A percentile compares a stretch with the other conserved stretches of the same genome.
phyloP scores from a whole-genome alignment of 2,113 vertebrate species.

The Haemorhous mexicanus region DNA sequence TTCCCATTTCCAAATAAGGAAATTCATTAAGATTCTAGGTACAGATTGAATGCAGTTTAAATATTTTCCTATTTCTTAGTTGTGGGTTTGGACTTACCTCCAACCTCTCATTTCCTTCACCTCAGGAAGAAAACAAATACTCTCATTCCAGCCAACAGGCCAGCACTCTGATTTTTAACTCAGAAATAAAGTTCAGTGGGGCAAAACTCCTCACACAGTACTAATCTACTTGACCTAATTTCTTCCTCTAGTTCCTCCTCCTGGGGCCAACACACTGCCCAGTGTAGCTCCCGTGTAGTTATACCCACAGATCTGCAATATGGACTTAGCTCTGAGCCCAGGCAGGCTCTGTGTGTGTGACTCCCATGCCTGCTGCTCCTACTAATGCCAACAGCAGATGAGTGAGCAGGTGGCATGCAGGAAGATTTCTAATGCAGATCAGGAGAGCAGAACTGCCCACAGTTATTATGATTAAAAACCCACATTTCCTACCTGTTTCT shows the following conservation, averaged over 20 bases:
- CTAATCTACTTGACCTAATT: not conserved
- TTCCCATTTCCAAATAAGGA: not conserved
- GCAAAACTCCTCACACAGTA: not conserved
- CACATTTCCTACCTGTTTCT: not conserved
- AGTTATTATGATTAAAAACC: not conserved
- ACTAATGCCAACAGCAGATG: slow-evolving; percentile 15
- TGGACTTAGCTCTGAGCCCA: not conserved
- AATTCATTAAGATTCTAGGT: not conserved
- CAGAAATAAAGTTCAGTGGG: slow-evolving; percentile 17
- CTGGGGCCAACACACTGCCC: not conserved
- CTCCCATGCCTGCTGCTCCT: not conserved
- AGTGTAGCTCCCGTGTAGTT: not conserved
- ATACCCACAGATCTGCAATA: not conserved
- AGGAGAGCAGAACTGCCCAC: not conserved
- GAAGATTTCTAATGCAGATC: not conserved
- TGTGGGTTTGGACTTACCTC: not conserved
- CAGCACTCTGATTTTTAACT: not conserved
- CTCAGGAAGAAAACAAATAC: not conserved
- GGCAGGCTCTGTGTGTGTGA: not conserved
- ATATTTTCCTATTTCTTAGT: not conserved
- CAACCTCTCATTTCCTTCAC: not conserved
- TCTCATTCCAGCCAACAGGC: not conserved
- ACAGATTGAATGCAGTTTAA: not conserved
- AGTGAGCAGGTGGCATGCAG: not conserved
- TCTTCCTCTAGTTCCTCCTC: not conserved